Percentiles rank a stretch among this genome's conserved stretches.
phyloP scores from a whole-genome alignment of 2,888 invertebrate genomes.

The Spatulosminthurus flaviceps region DNA sequence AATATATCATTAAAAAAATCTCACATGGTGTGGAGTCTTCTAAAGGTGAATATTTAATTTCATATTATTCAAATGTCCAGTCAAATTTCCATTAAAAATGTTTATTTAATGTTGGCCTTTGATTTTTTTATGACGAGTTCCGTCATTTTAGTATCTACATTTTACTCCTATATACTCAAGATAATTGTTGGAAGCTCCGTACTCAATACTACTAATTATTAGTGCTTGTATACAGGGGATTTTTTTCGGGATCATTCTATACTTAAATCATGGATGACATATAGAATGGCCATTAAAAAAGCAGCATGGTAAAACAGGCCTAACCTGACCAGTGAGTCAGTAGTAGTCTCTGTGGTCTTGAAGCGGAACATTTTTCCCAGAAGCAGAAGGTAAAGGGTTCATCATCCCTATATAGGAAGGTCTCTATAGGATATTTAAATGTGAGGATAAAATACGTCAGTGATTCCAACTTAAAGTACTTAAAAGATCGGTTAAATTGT shows the following conservation, averaged over 20 bases:
- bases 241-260: neutral
- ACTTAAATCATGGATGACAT: neutral
- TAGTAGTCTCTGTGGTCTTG: constrained; percentile 30
- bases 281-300: neutral
- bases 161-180: too few species aligned
- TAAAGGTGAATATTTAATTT: neutral
- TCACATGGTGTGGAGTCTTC: too few species aligned
- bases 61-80: neutral
- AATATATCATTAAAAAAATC: too few species aligned
- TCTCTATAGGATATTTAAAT: constrained; percentile 18
- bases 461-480: neutral
- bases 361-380: constrained; percentile 35
- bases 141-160: too few species aligned
- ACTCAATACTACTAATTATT: too few species aligned
- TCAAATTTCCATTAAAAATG: neutral
- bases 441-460: neutral
- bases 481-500: constrained; percentile 18
- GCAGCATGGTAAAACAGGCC: constrained; percentile 2
- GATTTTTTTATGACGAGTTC: neutral
- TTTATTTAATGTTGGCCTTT: neutral
- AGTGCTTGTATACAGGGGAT: neutral
- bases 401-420: neutral
- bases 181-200: too few species aligned
- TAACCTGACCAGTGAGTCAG: constrained; percentile 34
- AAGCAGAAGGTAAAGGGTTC: constrained; percentile 13